Base-by-base conservation (phyloP, 2,113 vertebrate genomes). In the Caretta caretta region DNA sequence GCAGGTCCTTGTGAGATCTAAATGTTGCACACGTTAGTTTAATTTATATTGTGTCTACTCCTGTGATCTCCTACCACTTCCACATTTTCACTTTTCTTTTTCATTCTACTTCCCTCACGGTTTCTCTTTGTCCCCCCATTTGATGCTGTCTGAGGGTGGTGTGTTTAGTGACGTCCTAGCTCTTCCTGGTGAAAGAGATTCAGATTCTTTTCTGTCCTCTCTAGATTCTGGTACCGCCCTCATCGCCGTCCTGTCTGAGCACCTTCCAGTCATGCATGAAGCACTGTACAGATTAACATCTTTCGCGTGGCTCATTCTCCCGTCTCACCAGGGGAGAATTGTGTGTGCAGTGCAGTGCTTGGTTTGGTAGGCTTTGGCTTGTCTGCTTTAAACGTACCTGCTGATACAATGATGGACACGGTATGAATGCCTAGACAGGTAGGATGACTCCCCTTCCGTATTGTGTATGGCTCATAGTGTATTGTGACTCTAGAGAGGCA, bases 21-120 rank as follows among this genome's bases (percentile, higher is more conserved):
- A 95, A 78, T 84, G 95, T 84, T 91, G 87, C 3, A 14, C 49
- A 2, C 35, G 42, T 31, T 88, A 94, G 31, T 83, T 86, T 93
- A 75, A 82, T 88, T 89, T 90, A 83, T 84, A 92, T 76, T 88
- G 35, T 86, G 90, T 94, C 81, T 51, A 86, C 87, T 94, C 49
- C 38, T 97, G 88, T 91, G 27, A 88, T 86, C 54, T 93, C 69
- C 87, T 95, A 85, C 59, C 35, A 22, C 19, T 22, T 88, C 50
- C 87, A 48, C 31, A 38, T 82, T 93, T 92, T 89, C n/a, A 90
- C 65, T 72, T 50, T 38, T 87, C 87, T 90, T 46, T 48, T n/a
- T 7, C 42, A 62, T 16, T 46, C 22, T 76, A 92, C 84, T 91
- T 94, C 25, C 75, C 38, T 91, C 88, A n/a, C 82, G 38, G 20